These are phyloP conservation scores for Autographa gamma DNA, from an alignment of 2,888 invertebrate species.

Conservation along the genomic window DNA sequence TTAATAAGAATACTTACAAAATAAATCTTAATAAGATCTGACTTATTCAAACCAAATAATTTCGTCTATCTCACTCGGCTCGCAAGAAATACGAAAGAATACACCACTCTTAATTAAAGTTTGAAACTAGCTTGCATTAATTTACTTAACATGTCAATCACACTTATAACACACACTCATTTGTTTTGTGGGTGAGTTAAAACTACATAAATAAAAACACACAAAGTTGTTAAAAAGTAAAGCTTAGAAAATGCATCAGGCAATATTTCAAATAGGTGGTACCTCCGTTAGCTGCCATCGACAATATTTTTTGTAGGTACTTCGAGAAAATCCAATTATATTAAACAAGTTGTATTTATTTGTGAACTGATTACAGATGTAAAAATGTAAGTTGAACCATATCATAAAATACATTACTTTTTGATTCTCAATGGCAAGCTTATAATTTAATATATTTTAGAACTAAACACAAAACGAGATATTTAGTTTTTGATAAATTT, in stretches of 20 bases:
- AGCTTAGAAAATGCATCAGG: constrained; percentile 43
- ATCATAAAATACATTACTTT: no score
- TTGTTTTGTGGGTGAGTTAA: constrained; percentile 7
- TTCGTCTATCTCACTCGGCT: constrained; percentile 6
- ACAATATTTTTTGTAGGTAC: neutral
- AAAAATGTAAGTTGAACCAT: no score
- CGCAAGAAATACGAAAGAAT: neutral
- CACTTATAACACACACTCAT: constrained; percentile 11
- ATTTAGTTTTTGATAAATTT: neutral
- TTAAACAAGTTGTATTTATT: no score
- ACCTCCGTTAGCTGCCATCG: neutral
- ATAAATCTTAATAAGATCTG: neutral
- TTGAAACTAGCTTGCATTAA: neutral
- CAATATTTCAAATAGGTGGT: constrained; percentile 1
- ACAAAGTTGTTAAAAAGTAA: constrained; percentile 34
- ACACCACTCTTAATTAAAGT: neutral
- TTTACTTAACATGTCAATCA: constrained; percentile 10
- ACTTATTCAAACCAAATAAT: neutral
- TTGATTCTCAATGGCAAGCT: no score
- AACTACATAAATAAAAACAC: constrained; percentile 22
- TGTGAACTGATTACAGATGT: no score
- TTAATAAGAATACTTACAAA: neutral
- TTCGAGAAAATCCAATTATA: neutral
- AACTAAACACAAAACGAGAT: neutral
- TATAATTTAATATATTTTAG: constrained; percentile 1